phyloP scores from a whole-genome alignment of 2,888 invertebrate genomes.

The Coremacera marginata region DNA sequence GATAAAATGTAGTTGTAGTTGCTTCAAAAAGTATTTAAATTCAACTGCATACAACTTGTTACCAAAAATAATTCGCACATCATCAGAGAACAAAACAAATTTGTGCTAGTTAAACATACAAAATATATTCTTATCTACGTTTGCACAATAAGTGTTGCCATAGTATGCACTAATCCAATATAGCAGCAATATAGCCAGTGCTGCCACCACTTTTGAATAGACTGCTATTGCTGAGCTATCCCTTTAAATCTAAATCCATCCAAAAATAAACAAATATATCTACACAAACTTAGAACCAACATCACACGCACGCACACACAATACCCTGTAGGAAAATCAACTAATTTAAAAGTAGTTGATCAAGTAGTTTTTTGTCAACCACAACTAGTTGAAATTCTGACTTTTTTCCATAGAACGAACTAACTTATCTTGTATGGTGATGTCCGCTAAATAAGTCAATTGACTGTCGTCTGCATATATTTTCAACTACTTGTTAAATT shows the following conservation, averaged over 20 bases:
- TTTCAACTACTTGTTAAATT: too few species aligned
- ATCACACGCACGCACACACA: too few species aligned
- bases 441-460: too few species aligned
- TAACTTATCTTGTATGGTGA: too few species aligned
- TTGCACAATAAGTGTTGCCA: constrained; percentile 31
- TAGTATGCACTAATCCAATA: constrained; percentile 1
- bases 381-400: too few species aligned
- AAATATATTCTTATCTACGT: constrained; percentile 25
- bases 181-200: background rate
- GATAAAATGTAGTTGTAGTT: background rate
- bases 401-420: too few species aligned
- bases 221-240: background rate
- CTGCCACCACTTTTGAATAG: background rate
- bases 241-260: constrained; percentile 25
- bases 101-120: background rate
- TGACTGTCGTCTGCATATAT: too few species aligned
- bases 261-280: constrained; percentile 22
- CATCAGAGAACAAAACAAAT: constrained; percentile 17
- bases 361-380: too few species aligned
- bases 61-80: constrained; percentile 35
- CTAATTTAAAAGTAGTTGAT: too few species aligned
- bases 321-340: too few species aligned
- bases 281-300: background rate
- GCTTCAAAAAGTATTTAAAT: constrained; percentile 7
- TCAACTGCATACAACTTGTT: constrained; percentile 4